Conservation (phyloP, 2,113 vertebrate genomes). For the Amblyopsis rosae region DNA sequence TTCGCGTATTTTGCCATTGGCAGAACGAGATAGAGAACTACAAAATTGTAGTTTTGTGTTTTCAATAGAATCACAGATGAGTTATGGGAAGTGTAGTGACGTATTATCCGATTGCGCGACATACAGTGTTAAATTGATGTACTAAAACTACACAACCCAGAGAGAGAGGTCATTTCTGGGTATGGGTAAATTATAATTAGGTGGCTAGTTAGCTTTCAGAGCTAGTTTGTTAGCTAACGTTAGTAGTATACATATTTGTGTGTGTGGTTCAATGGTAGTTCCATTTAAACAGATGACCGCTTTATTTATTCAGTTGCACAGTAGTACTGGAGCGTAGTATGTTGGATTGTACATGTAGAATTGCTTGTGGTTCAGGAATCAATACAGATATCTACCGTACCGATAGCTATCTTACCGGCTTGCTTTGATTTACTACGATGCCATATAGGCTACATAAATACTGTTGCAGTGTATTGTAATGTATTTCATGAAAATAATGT, state of each 20-base stretch:
- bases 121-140: too few species aligned
- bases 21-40: slow-evolving; percentile 39
- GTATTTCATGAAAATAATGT: neutral
- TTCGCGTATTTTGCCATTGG: accelerated
- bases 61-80: accelerated
- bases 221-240: slow-evolving; percentile 44
- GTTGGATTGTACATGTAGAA: neutral
- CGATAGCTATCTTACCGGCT: slow-evolving; percentile 2
- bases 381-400: neutral
- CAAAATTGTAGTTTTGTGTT: slow-evolving; percentile 8
- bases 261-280: neutral
- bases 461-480: neutral
- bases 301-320: neutral
- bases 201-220: slow-evolving; percentile 38
- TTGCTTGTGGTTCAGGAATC: neutral
- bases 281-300: neutral
- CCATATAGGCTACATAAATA: neutral
- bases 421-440: neutral
- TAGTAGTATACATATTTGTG: slow-evolving; percentile 6
- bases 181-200: slow-evolving; percentile 51
- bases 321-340: neutral
- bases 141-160: slow-evolving; percentile 65
- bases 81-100: slow-evolving; percentile 53
- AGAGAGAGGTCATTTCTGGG: slow-evolving; percentile 8
- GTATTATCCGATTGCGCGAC: neutral